Evolutionary conservation across 2,113 vertebrate genomes (phyloP).

Genomic region (Syrmaticus mikado): DNA sequence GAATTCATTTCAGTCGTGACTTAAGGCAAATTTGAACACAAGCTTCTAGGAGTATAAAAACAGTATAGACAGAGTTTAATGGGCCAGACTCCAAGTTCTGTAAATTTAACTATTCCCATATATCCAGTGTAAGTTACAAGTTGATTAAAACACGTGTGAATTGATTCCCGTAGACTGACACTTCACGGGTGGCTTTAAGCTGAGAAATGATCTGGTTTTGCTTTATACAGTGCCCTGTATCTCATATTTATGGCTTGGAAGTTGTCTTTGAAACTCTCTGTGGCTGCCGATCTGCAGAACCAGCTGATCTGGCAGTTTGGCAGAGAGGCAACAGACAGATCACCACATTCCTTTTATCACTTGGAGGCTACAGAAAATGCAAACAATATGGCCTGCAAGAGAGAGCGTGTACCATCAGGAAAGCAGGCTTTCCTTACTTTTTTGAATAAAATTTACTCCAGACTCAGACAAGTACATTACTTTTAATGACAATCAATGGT

Average conservation of each 20-base stretch:
- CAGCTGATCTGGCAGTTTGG: neutral
- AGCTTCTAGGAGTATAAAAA: conserved; percentile 58
- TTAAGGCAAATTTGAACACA: conserved; percentile 20
- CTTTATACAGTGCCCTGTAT: conserved; percentile 1
- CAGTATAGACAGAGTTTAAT: conserved; percentile 45
- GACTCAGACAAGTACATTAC: neutral
- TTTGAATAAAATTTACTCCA: neutral
- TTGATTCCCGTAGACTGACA: conserved; percentile 55
- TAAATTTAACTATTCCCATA: conserved; percentile 71
- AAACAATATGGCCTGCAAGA: neutral
- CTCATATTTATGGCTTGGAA: neutral
- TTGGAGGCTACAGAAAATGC: neutral
- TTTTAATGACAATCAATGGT: neutral
- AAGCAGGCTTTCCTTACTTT: neutral
- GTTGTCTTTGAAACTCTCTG: neutral
- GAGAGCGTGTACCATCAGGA: neutral
- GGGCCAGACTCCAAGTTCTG: conserved; percentile 65
- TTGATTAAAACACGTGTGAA: conserved; percentile 65
- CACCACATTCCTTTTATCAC: neutral
- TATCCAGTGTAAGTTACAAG: conserved; percentile 51
- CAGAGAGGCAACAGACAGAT: neutral
- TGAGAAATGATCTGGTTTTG: conserved; percentile 22
- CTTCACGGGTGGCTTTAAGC: conserved; percentile 50
- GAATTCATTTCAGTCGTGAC: conserved; percentile 18
- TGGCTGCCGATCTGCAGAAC: neutral